Evolutionary conservation across 2,888 invertebrate genomes (phyloP).

Genomic region (Andrena bucephala): DNA sequence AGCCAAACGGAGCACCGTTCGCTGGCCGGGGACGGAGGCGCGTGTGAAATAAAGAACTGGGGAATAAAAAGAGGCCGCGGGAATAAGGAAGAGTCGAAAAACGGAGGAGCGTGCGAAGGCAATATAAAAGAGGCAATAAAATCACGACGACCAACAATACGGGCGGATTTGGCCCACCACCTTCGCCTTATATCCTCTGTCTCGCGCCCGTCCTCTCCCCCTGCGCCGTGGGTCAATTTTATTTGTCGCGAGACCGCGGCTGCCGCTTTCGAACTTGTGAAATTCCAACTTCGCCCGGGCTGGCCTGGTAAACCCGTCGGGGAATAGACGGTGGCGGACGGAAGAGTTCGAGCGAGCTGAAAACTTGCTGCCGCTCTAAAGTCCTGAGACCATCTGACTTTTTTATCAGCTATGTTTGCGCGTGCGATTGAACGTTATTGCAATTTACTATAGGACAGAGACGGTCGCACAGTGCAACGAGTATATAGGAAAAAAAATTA

Average conservation of each 20-base stretch:
- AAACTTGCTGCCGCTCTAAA: conserved; percentile 7
- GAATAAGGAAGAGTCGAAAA: conserved; percentile 47
- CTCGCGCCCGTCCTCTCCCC: neutral
- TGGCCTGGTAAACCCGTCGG: conserved; percentile 46
- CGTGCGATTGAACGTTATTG: neutral
- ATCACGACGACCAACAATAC: conserved; percentile 75
- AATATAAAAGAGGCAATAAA: conserved; percentile 81
- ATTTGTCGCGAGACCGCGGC: conserved; percentile 46
- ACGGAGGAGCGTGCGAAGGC: conserved; percentile 64
- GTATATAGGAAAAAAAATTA: no score
- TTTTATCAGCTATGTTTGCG: neutral
- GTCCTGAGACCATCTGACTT: neutral
- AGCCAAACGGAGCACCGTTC: conserved; percentile 19
- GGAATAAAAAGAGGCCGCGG: conserved; percentile 20
- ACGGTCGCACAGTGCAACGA: no score
- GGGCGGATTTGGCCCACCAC: conserved; percentile 51
- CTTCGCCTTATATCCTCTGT: conserved; percentile 15
- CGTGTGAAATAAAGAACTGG: conserved; percentile 38
- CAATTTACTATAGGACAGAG: neutral
- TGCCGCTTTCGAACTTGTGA: conserved; percentile 54
- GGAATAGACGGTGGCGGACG: conserved; percentile 54
- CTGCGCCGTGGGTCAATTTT: conserved; percentile 61
- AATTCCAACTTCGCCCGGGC: conserved; percentile 56
- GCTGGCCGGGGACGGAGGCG: conserved; percentile 21
- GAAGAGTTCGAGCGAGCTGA: conserved; percentile 21